Base-by-base conservation (phyloP, 2,113 vertebrate genomes). In the Phylloscopus whistleri region DNA sequence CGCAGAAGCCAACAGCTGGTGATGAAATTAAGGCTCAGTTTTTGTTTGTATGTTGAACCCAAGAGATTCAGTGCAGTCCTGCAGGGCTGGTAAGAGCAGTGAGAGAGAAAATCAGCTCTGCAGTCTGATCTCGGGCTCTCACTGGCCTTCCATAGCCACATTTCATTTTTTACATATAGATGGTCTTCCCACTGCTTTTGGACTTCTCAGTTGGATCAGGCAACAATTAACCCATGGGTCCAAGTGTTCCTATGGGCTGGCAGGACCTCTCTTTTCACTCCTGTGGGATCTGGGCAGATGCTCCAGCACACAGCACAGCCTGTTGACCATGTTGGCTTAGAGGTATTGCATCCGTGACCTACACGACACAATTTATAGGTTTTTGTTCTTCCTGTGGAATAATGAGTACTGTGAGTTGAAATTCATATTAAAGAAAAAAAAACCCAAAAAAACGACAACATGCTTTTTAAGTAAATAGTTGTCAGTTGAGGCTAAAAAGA, bases 141-240 rank as follows among this genome's bases (percentile, higher is more conserved):
- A 4, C 3, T 48, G 56, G 20, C 66, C 72, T 87, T 78, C 43
- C 28, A 11, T 31, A 26, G 23, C 10, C 64, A 46, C 41, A 4
- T 52, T 75, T 78, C 52, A 16, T 41, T 85, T 88, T 49, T 31
- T 48, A 37, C 0, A 0, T 46, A 1, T 22, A 13, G 53, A 23
- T 1, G 5, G 4, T 67, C 48, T 82, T 89, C 48, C 22, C 16
- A 1, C 28, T 68, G 46, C 69, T 88, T 52, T 74, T 44, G 26
- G n/a, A 35, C 16, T 84, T 72, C 35, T 74, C 44, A n/a, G 17
- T 7, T 21, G 73, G 53, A 16, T 55, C 44, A 72, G 60, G 33
- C 17, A 53, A 67, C 39, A 85, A 11, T 39, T 52, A 48, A 63
- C 33, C 35, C 33, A 11, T 2, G 21, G 27, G 9, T 78, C 27